Conservation (phyloP, 1,140 invertebrate genomes). For the Dinothrombium tinctorium region DNA sequence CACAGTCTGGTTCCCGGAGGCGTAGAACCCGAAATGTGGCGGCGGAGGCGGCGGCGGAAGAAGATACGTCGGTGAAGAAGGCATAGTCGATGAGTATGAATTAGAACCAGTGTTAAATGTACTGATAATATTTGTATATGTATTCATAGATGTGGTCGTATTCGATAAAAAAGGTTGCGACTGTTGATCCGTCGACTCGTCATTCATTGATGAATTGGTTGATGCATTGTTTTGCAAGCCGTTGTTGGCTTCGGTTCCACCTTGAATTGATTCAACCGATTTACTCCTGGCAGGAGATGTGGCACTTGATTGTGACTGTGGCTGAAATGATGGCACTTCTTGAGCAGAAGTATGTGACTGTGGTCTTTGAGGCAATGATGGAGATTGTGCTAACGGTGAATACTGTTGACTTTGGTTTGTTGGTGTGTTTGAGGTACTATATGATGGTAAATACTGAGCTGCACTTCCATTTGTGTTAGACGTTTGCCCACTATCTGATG, state of each 20-base stretch:
- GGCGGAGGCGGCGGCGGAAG: background rate
- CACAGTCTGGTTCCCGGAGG: background rate
- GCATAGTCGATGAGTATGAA: slow-evolving; percentile 3
- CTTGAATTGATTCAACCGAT: background rate
- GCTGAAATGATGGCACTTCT: background rate
- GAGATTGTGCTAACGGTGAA: background rate
- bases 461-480: background rate
- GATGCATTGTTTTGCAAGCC: background rate
- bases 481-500: too few species aligned
- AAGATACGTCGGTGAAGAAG: slow-evolving; percentile 2
- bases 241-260: background rate
- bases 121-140: slow-evolving; percentile 18
- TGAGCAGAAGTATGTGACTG: background rate
- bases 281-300: background rate
- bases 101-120: slow-evolving; percentile 12
- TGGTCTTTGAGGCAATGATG: background rate
- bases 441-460: background rate
- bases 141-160: slow-evolving; percentile 19
- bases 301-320: background rate
- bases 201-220: background rate
- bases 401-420: too few species aligned
- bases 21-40: background rate
- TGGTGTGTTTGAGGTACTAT: too few species aligned
- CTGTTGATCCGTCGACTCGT: background rate
- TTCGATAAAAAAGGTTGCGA: slow-evolving; percentile 16